Percentiles rank a stretch among this genome's conserved stretches.
Conservation (phyloP, 2,888 invertebrate species). For the Kuschelorhynchus macadamiae region DNA sequence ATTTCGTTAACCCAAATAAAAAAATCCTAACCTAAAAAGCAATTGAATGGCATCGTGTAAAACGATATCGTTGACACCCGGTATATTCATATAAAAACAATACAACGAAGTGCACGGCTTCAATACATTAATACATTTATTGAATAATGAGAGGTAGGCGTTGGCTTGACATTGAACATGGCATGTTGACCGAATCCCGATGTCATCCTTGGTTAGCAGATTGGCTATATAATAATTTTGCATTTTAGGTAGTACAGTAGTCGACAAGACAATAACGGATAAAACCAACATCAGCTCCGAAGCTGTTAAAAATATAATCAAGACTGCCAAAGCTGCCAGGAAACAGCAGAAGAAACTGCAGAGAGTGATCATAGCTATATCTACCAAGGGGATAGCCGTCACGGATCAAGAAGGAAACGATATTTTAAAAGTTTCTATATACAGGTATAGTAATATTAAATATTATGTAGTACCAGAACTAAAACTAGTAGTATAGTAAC, state of each 20-base stretch:
- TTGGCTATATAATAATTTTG: background rate
- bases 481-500: too few relatives aligned
- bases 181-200: too few relatives aligned
- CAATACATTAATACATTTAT: too few relatives aligned
- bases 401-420: slow-evolving; percentile 80
- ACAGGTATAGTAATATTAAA: slow-evolving; percentile 74
- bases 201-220: too few relatives aligned
- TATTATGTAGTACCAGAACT: background rate
- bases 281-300: slow-evolving; percentile 84
- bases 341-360: slow-evolving; percentile 74
- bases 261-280: slow-evolving; percentile 78
- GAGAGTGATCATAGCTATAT: slow-evolving; percentile 81
- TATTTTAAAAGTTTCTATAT: slow-evolving; percentile 85
- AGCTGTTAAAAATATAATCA: slow-evolving; percentile 85
- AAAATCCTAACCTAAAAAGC: too few relatives aligned
- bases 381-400: slow-evolving; percentile 83
- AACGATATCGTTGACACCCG: too few relatives aligned
- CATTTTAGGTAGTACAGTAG: slow-evolving; percentile 75
- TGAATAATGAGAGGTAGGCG: too few relatives aligned
- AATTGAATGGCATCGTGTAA: too few relatives aligned
- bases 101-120: too few relatives aligned
- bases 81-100: too few relatives aligned
- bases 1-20: too few relatives aligned
- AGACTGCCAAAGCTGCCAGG: slow-evolving; percentile 74
- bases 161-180: too few relatives aligned